phyloP scores from a whole-genome alignment of 2,113 vertebrate species.

The Chascanopsetta lugubris region DNA sequence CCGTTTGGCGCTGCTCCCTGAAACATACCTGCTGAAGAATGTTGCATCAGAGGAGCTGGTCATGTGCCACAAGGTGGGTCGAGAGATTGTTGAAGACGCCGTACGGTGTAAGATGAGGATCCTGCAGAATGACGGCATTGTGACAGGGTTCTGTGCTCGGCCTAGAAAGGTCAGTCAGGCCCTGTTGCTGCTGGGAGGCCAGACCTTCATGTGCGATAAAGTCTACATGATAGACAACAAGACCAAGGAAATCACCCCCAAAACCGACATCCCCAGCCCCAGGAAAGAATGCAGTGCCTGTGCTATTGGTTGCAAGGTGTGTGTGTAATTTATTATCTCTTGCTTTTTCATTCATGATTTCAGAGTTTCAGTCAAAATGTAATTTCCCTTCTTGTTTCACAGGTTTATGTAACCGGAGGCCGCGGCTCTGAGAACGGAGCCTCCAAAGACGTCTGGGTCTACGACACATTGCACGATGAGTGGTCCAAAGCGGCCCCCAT shows the following conservation, averaged over 20 bases:
- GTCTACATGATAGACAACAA: constrained; percentile 87
- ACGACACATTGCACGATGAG: constrained; percentile 86
- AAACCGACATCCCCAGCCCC: constrained; percentile 87
- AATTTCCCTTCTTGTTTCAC: constrained; percentile 7
- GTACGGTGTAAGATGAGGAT: constrained; percentile 86
- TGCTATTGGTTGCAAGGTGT: constrained; percentile 86
- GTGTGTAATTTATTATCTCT: not conserved
- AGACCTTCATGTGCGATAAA: constrained; percentile 88
- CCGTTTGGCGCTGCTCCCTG: constrained; percentile 83
- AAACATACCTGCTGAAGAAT: constrained; percentile 82
- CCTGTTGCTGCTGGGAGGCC: constrained; percentile 85
- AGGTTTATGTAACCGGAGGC: constrained; percentile 85
- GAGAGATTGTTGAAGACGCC: constrained; percentile 85
- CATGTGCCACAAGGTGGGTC: constrained; percentile 82
- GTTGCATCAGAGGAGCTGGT: constrained; percentile 83
- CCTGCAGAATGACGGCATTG: constrained; percentile 86
- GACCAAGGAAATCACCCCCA: constrained; percentile 85
- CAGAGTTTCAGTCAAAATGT: not conserved
- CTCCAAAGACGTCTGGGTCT: constrained; percentile 88
- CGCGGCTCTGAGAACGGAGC: constrained; percentile 86
- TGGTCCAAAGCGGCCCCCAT: constrained; percentile 87
- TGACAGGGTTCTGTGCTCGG: constrained; percentile 85
- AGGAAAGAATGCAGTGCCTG: constrained; percentile 88
- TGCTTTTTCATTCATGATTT: not conserved
- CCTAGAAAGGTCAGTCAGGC: constrained; percentile 86